Conservation (phyloP, 2,113 vertebrate genomes). For the Phrynosoma platyrhinos region DNA sequence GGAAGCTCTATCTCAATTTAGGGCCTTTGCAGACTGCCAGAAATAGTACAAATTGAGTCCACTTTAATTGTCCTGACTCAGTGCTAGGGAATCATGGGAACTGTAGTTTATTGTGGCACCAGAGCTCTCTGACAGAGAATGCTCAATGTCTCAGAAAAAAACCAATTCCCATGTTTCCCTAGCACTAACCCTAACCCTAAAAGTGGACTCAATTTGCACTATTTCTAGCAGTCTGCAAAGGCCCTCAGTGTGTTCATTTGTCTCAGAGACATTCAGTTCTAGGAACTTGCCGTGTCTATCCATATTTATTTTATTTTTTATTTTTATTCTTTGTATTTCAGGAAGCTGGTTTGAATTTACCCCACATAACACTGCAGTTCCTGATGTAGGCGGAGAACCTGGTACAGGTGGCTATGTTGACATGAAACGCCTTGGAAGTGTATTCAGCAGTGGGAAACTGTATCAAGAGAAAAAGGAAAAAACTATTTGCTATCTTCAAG, state of each 20-base stretch:
- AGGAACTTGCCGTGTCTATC: no score
- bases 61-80: no score
- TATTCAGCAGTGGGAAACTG: conserved; percentile 13
- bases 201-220: no score
- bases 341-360: conserved; percentile 39
- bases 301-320: background rate
- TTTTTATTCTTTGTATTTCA: background rate
- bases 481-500: conserved; percentile 30
- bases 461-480: background rate
- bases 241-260: background rate
- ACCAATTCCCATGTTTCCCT: no score
- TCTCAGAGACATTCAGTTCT: background rate
- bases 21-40: no score
- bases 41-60: no score
- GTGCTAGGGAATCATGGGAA: no score
- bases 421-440: conserved; percentile 7
- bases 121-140: no score
- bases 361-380: conserved; percentile 21
- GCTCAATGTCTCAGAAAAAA: no score
- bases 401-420: conserved; percentile 5
- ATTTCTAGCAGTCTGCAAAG: no score
- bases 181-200: no score
- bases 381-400: background rate
- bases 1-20: background rate
- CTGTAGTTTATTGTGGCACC: no score